phyloP scores from a whole-genome alignment of 2,113 vertebrate genomes.

The Epinephelus fuscoguttatus region DNA sequence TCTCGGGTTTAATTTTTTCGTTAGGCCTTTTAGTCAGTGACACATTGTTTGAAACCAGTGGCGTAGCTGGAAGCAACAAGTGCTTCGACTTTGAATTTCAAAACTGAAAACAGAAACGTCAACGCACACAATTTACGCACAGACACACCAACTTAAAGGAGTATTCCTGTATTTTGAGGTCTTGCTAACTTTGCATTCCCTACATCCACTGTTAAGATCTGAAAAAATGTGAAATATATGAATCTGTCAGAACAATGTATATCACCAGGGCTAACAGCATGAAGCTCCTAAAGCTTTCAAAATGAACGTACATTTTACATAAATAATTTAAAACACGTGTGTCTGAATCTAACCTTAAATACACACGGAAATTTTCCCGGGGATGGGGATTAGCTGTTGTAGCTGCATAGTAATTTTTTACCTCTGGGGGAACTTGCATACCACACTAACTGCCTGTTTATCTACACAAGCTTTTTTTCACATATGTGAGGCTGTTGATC shows the following conservation, averaged over 20 bases:
- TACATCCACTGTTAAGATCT: background rate
- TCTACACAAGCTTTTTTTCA: too few relatives aligned
- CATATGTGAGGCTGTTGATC: too few relatives aligned
- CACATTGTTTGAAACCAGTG: conserved; percentile 64
- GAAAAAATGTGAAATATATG: background rate
- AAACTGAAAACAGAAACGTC: conserved; percentile 53
- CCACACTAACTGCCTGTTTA: too few relatives aligned
- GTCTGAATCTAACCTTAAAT: too few relatives aligned
- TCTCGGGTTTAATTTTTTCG: conserved; percentile 41
- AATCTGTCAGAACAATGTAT: conserved; percentile 5
- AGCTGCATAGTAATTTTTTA: too few relatives aligned
- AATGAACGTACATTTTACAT: conserved; percentile 2
- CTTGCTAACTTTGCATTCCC: background rate
- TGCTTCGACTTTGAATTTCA: conserved; percentile 40
- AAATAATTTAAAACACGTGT: background rate
- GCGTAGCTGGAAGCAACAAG: conserved; percentile 49
- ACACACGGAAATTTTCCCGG: too few relatives aligned
- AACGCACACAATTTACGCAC: conserved; percentile 15
- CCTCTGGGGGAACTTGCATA: too few relatives aligned
- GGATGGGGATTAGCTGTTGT: too few relatives aligned
- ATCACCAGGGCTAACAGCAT: background rate
- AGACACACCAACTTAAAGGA: background rate
- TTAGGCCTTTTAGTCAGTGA: conserved; percentile 43
- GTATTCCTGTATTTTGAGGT: background rate
- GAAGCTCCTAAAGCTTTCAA: background rate